Base-by-base conservation (phyloP, 2,888 invertebrate species). In the Phengaris alcon region DNA sequence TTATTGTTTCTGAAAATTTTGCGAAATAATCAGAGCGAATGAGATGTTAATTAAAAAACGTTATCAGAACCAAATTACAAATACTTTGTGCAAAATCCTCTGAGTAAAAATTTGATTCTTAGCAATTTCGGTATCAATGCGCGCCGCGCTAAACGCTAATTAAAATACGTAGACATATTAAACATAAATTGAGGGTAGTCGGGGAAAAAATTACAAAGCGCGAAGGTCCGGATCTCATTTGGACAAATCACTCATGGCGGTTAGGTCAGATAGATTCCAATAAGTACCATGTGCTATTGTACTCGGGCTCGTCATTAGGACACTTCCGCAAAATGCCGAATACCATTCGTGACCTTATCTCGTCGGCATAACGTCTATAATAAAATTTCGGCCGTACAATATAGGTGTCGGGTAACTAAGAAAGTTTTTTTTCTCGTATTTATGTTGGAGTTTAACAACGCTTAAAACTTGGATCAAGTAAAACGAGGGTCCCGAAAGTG, bases 211-310 rank as follows among this genome's bases (percentile, higher is more conserved):
- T 88, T 88, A 91, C 90, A 90, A 90, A 90, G 89, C 88, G 82
- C 82, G 87, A 86, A 87, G 90, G 88, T 85, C 90, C 92, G 93
- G 92, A 91, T 91, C 91, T 93, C 91, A 91, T 93, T 92, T 92
- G 90, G 91, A 93, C 93, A 92, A 93, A 93, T 93, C 91, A 91
- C 88, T 90, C 87, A 90, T 91, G 90, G 91, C 91, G 92, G 92
- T 92, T 90, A 91, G 89, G 90, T 90, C 91, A 90, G 91, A 91
- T 90, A 90, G 91, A 91, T 90, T 91, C 90, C 92, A 92, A 92
- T 92, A 93, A 92, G 91, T 89, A 86, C 84, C 87, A 88, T 88
- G 87, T 91, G 90, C 91, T 90, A 92, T 93, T 93, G 93, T 93
- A 87, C 85, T 88, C 87, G 84, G 84, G 84, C 87, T 88, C 90